phyloP scores from a whole-genome alignment of 2,888 invertebrate genomes.

The Eupeodes luniger region DNA sequence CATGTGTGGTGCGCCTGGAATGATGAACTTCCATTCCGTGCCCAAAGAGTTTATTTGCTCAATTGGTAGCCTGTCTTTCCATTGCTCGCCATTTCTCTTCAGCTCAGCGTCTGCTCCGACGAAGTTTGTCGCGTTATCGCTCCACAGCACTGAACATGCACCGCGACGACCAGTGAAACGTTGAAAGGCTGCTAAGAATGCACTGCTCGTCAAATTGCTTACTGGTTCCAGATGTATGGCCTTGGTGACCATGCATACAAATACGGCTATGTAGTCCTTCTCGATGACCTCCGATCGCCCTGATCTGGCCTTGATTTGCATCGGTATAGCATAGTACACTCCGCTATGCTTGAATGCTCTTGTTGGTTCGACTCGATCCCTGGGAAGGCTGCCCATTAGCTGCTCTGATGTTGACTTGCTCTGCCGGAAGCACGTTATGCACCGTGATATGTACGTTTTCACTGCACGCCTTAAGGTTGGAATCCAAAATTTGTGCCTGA shows the following conservation, averaged over 20 bases:
- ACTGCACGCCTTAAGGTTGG: neutral
- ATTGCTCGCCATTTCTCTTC: neutral
- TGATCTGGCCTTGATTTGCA: conserved; percentile 24
- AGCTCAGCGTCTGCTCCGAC: neutral
- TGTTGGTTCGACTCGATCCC: neutral
- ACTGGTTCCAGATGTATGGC: too few relatives aligned
- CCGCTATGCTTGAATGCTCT: conserved; percentile 29
- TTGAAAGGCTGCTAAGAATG: too few relatives aligned
- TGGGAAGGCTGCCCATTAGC: neutral
- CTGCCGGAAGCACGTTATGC: neutral
- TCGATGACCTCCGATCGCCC: conserved; percentile 26
- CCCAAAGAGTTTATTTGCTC: conserved; percentile 22
- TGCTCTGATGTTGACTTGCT: neutral
- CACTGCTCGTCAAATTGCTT: too few relatives aligned
- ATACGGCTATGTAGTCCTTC: too few relatives aligned
- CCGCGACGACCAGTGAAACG: too few relatives aligned
- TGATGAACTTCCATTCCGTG: conserved; percentile 20
- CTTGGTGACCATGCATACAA: too few relatives aligned
- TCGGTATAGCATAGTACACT: conserved; percentile 16
- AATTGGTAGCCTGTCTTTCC: neutral
- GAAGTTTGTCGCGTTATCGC: neutral
- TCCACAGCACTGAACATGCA: conserved; percentile 7
- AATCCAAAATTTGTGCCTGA: neutral
- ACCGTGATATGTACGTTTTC: neutral
- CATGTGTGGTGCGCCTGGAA: conserved; percentile 11